Conservation (phyloP, 2,113 vertebrate species). For the Ranitomeya imitator region DNA sequence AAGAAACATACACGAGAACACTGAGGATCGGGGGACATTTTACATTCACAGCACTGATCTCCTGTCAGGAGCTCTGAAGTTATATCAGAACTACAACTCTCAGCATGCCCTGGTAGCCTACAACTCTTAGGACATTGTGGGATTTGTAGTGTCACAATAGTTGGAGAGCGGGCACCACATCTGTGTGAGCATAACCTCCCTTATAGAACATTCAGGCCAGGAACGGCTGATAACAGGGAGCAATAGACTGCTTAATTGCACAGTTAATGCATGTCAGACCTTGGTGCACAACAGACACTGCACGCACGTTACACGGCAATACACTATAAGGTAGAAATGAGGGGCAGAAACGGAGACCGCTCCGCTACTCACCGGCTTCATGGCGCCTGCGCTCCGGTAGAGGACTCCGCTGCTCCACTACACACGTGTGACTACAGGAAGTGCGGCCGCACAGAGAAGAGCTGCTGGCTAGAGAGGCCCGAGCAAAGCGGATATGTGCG, state of each 20-base stretch:
- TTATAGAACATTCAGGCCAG: neutral
- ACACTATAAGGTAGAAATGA: no score
- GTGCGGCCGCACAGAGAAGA: neutral
- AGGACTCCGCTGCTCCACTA: neutral
- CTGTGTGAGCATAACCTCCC: neutral
- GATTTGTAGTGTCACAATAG: neutral
- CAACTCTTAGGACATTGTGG: neutral
- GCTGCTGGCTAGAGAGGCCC: neutral
- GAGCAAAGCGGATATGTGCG: neutral
- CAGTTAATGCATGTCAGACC: neutral
- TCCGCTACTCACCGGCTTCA: constrained; percentile 44
- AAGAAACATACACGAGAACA: no score
- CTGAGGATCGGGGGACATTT: no score
- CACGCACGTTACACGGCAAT: no score
- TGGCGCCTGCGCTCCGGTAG: neutral
- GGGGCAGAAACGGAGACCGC: neutral
- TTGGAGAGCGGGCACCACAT: neutral
- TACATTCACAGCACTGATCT: neutral
- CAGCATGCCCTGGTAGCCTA: neutral
- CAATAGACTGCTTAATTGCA: neutral
- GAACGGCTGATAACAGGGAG: neutral
- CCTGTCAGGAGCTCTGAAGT: neutral
- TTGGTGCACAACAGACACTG: neutral
- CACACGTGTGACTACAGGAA: constrained; percentile 49
- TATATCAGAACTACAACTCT: neutral